phyloP scores from a whole-genome alignment of 2,113 vertebrate genomes.

The Gopherus evgoodei region DNA sequence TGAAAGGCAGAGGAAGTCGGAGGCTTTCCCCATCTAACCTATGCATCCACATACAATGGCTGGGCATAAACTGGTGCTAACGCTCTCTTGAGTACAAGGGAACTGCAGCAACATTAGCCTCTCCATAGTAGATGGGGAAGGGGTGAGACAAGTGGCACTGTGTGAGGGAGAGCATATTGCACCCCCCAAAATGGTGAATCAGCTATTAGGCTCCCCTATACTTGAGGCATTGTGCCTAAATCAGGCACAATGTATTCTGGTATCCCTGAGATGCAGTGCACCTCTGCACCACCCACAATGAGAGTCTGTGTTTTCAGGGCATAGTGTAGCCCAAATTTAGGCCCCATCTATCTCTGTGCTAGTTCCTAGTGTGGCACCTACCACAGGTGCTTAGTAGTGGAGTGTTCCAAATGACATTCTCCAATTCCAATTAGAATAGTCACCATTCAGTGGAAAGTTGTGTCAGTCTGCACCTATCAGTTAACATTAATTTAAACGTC shows the following conservation, averaged over 20 bases:
- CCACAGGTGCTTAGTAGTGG: background rate
- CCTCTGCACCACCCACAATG: background rate
- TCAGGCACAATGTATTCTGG: no score
- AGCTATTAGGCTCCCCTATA: background rate
- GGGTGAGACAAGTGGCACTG: background rate
- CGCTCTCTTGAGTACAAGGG: accelerated
- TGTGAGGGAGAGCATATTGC: background rate
- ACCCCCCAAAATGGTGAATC: background rate
- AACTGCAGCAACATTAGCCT: background rate
- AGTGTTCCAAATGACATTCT: background rate
- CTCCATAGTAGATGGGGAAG: background rate
- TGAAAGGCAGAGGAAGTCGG: no score
- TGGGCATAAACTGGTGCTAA: background rate
- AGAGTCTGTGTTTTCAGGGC: background rate
- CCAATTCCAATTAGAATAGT: background rate
- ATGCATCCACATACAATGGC: no score
- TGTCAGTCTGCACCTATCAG: background rate
- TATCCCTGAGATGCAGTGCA: no score
- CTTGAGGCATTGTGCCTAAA: background rate
- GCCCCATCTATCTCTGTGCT: background rate
- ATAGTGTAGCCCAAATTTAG: background rate
- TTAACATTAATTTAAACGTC: background rate
- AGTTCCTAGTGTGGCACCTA: background rate
- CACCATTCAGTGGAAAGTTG: background rate
- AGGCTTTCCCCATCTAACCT: no score